Evolutionary conservation across 2,797 vertebrate genomes (phyloP).

Genomic region (Spinus olivaceus): DNA sequence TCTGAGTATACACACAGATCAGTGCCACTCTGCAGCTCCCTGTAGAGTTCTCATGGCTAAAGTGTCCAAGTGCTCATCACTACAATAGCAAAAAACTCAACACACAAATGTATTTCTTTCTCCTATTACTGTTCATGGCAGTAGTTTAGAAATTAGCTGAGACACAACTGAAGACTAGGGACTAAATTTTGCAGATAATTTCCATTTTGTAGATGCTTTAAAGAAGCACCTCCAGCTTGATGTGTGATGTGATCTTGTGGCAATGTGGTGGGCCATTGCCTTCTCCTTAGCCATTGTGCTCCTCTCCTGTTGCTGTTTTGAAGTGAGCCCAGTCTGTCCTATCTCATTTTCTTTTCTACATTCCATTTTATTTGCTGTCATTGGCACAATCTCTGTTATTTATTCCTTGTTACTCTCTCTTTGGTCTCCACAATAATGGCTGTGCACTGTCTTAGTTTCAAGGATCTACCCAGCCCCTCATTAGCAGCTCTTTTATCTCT

Average conservation of each 20-base stretch:
- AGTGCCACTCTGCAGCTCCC: background rate
- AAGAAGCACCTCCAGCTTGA: background rate
- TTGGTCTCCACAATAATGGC: constrained; percentile 13
- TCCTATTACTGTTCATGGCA: background rate
- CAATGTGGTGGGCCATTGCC: background rate
- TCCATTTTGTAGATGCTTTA: background rate
- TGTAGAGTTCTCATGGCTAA: background rate
- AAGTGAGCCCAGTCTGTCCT: background rate
- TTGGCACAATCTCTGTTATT: constrained; percentile 20
- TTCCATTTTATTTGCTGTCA: constrained; percentile 20
- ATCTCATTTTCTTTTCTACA: background rate
- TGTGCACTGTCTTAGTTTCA: background rate
- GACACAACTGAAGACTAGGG: background rate
- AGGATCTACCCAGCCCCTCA: background rate
- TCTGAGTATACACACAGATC: background rate
- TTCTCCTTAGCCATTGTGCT: constrained; percentile 15
- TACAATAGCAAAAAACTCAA: background rate
- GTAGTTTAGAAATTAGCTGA: background rate
- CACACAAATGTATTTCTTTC: background rate
- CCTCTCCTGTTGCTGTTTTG: constrained; percentile 2
- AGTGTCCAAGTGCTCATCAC: background rate
- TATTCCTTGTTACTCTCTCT: constrained; percentile 22
- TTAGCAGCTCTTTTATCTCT: constrained; percentile 41
- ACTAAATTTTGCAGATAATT: background rate
- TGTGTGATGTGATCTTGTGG: background rate